Percentiles rank a stretch among this genome's conserved stretches.
phyloP scores from a whole-genome alignment of 2,113 vertebrate genomes.

The Oreochromis tanganicae region DNA sequence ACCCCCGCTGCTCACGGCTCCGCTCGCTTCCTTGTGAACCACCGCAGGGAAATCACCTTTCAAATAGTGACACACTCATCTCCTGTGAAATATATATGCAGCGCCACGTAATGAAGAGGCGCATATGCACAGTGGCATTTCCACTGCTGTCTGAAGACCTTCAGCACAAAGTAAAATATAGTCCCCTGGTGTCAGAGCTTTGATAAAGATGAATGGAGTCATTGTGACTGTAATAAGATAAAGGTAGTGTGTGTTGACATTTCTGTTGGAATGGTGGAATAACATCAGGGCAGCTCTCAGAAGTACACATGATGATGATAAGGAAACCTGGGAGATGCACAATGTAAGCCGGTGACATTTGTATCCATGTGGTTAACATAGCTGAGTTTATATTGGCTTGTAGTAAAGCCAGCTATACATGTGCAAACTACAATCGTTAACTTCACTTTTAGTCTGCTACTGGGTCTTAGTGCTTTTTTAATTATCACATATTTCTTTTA shows the following conservation, averaged over 20 bases:
- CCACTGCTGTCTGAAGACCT: neutral
- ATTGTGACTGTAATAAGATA: neutral
- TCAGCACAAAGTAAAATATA: conserved; percentile 13
- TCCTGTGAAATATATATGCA: conserved; percentile 10
- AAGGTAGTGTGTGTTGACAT: conserved; percentile 42
- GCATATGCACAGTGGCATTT: conserved; percentile 55
- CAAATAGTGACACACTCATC: neutral
- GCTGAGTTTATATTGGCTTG: neutral
- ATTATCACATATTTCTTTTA: neutral
- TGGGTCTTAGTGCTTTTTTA: neutral
- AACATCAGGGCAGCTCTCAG: neutral
- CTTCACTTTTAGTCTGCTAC: neutral
- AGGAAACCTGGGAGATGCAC: neutral
- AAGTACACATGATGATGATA: neutral
- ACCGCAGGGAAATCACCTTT: conserved; percentile 45
- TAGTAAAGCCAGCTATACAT: neutral
- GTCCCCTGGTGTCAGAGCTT: conserved; percentile 1
- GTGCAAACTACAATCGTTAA: neutral
- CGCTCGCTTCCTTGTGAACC: neutral
- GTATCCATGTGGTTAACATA: neutral
- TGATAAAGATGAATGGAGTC: conserved; percentile 38
- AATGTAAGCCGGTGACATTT: neutral
- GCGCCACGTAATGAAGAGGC: conserved; percentile 37
- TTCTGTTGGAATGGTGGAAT: neutral
- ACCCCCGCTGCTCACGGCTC: neutral